These are phyloP conservation scores for Oceanites oceanicus DNA, from an alignment of 2,113 vertebrate genomes.

Conservation along the genomic window DNA sequence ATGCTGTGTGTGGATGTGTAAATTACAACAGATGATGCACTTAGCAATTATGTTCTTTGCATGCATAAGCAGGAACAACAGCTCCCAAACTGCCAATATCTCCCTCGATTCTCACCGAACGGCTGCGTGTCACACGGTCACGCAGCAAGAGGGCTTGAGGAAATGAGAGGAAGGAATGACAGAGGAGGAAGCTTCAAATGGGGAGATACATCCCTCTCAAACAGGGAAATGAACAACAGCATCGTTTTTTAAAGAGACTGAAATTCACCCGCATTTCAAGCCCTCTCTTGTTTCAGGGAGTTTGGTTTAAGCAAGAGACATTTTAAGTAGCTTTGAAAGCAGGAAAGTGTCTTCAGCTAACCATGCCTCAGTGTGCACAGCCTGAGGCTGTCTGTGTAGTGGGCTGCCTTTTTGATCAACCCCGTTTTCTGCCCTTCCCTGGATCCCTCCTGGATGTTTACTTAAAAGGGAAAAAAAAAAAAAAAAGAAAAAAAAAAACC, in stretches of 20 bases:
- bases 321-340: neutral
- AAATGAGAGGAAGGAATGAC: constrained; percentile 62
- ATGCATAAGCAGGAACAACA: constrained; percentile 78
- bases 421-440: neutral
- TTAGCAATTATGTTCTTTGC: constrained; percentile 78
- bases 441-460: neutral
- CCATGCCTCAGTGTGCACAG: no score
- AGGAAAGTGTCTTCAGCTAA: neutral
- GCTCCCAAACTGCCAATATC: constrained; percentile 76
- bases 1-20: constrained; percentile 63
- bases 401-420: neutral
- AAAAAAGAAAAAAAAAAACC: neutral
- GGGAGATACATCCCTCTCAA: constrained; percentile 24
- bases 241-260: neutral
- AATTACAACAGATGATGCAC: constrained; percentile 77
- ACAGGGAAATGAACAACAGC: constrained; percentile 1
- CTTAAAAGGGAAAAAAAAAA: neutral
- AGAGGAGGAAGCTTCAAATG: constrained; percentile 56
- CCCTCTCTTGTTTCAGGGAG: neutral
- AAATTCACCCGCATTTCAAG: neutral
- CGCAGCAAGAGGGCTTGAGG: constrained; percentile 51
- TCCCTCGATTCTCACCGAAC: constrained; percentile 63
- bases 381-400: neutral
- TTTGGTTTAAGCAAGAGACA: neutral
- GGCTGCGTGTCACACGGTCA: constrained; percentile 67